phyloP scores from a whole-genome alignment of 2,113 vertebrate genomes.

The Myxocyprinus asiaticus region DNA sequence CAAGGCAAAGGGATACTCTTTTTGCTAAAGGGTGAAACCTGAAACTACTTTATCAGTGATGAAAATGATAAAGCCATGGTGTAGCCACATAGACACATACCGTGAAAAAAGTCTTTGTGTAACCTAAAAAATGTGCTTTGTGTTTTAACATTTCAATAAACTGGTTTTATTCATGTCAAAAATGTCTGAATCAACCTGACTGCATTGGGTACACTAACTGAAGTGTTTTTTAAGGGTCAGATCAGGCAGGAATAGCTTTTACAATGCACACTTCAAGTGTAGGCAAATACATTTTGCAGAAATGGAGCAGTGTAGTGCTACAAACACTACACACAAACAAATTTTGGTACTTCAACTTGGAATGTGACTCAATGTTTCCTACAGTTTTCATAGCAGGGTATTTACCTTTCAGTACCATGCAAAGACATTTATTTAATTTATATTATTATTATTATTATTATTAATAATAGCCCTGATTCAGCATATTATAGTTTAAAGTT shows the following conservation, averaged over 20 bases:
- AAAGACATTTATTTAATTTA: background rate
- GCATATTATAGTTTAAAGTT: background rate
- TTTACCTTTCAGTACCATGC: too few relatives aligned
- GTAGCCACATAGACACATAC: too few relatives aligned
- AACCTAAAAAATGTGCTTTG: too few relatives aligned
- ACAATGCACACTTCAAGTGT: too few relatives aligned
- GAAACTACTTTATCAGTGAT: background rate
- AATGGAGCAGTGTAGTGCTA: background rate
- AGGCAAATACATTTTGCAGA: background rate
- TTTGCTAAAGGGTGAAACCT: conserved; percentile 20
- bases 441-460: background rate
- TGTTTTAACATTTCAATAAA: too few relatives aligned
- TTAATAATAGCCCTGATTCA: background rate
- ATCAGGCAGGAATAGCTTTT: too few relatives aligned
- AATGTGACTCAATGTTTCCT: background rate
- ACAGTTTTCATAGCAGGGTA: background rate
- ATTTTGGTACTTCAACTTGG: background rate
- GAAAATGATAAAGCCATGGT: background rate
- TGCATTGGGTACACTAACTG: too few relatives aligned
- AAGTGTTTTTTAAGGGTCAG: too few relatives aligned
- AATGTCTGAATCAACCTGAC: too few relatives aligned
- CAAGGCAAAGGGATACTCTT: background rate
- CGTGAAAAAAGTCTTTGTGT: too few relatives aligned
- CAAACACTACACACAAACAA: background rate
- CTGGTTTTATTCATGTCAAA: too few relatives aligned